A percentile compares a stretch with the other conserved stretches of the same genome.
These are phyloP conservation scores for Habrosyne pyritoides DNA, from an alignment of 2,888 invertebrate genomes.

Conservation along the genomic window DNA sequence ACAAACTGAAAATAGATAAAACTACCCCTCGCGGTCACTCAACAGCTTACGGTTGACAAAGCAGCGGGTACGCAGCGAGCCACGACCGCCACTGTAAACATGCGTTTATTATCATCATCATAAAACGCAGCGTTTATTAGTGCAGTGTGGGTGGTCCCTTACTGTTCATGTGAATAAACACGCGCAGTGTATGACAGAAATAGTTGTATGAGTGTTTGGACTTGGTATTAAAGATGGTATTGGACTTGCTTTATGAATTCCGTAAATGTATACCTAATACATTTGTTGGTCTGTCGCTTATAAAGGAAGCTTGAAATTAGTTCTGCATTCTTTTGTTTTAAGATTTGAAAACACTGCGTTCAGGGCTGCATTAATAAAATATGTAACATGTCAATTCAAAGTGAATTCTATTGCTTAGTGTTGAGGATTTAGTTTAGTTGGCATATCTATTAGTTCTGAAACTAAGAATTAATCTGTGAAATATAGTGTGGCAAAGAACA, in stretches of 20 bases:
- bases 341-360: not conserved
- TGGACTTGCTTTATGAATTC: constrained; percentile 26
- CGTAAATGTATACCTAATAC: not conserved
- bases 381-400: too few relatives aligned
- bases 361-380: too few relatives aligned
- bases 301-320: not conserved
- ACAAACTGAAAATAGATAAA: constrained; percentile 48
- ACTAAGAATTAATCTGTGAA: too few relatives aligned
- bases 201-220: constrained; percentile 52
- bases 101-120: constrained; percentile 71
- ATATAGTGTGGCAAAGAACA: too few relatives aligned
- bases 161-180: constrained; percentile 54
- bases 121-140: constrained; percentile 74
- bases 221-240: constrained; percentile 39
- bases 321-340: not conserved
- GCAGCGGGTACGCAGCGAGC: constrained; percentile 32
- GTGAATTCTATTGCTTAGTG: too few relatives aligned
- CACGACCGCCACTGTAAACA: constrained; percentile 64
- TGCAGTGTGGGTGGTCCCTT: constrained; percentile 76
- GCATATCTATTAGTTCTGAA: too few relatives aligned
- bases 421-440: too few relatives aligned
- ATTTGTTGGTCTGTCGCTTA: not conserved
- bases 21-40: constrained; percentile 29
- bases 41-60: constrained; percentile 49
- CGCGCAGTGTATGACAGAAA: constrained; percentile 39